Evolutionary conservation across 2,888 invertebrate species (phyloP).

Genomic region (Chloromyia formosa): DNA sequence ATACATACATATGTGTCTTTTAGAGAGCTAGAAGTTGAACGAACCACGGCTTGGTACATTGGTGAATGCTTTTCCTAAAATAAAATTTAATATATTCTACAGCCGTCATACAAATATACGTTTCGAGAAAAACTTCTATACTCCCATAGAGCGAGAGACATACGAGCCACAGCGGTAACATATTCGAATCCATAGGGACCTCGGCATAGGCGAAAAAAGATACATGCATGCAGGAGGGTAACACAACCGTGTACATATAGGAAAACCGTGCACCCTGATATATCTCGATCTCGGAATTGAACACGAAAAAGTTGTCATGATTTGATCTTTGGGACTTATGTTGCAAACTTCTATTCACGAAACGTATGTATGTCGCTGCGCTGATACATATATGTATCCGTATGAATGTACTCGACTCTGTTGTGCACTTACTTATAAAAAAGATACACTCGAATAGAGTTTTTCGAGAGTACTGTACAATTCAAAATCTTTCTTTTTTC

Average conservation of each 20-base stretch:
- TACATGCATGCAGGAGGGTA: too few species aligned
- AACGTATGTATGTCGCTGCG: not conserved
- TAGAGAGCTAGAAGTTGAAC: constrained; percentile 14
- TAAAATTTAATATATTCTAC: constrained; percentile 36
- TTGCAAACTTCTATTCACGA: constrained; percentile 42
- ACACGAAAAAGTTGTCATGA: constrained; percentile 57
- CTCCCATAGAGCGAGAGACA: constrained; percentile 15
- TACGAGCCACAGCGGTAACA: too few species aligned
- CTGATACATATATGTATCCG: not conserved
- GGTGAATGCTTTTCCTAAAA: constrained; percentile 31
- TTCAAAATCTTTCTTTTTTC: not conserved
- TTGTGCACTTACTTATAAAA: not conserved
- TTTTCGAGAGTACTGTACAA: constrained; percentile 3
- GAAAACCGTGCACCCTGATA: constrained; percentile 41
- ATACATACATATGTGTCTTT: too few species aligned
- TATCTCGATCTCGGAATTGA: constrained; percentile 41
- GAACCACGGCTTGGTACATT: constrained; percentile 9
- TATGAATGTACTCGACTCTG: not conserved
- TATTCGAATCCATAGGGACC: too few species aligned
- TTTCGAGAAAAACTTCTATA: not conserved
- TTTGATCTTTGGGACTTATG: constrained; percentile 57
- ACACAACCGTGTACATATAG: not conserved
- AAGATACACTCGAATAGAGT: not conserved
- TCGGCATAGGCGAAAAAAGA: not conserved
- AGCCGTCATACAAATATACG: too few species aligned